Evolutionary conservation across 2,888 invertebrate genomes (phyloP).

Genomic region (Cryptophagus acutangulus): DNA sequence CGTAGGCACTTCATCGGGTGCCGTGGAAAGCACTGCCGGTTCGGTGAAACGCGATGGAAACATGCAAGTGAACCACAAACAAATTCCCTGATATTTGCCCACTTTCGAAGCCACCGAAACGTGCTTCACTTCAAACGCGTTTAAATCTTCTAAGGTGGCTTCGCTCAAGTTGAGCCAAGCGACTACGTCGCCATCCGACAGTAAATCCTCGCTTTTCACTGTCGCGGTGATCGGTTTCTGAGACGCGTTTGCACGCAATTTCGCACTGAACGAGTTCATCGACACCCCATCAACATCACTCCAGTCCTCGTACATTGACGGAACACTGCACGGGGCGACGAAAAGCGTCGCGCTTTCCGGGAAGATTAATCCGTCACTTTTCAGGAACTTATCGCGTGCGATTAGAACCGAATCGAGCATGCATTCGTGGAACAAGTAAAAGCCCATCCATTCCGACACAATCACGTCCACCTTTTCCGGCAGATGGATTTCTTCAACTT

Average conservation of each 20-base stretch:
- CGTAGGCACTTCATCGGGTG: constrained; percentile 54
- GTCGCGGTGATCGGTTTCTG: constrained; percentile 63
- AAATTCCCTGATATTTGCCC: constrained; percentile 68
- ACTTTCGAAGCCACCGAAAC: constrained; percentile 56
- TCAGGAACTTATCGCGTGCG: constrained; percentile 77
- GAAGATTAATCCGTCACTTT: constrained; percentile 67
- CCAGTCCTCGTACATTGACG: constrained; percentile 71
- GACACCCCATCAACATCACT: constrained; percentile 72
- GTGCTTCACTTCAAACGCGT: constrained; percentile 57
- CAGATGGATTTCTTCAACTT: constrained; percentile 70
- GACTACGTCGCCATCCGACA: constrained; percentile 61
- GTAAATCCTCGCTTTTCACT: constrained; percentile 51
- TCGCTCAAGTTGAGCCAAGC: constrained; percentile 66
- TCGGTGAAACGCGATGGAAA: constrained; percentile 56
- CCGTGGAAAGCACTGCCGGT: constrained; percentile 52
- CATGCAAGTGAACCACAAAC: constrained; percentile 75
- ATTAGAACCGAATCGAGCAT: constrained; percentile 87
- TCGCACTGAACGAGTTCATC: constrained; percentile 62
- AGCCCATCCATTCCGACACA: constrained; percentile 98
- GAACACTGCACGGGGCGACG: constrained; percentile 59
- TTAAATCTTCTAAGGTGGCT: constrained; percentile 56
- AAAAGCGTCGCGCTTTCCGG: constrained; percentile 69
- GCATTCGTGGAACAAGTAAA: constrained; percentile 89
- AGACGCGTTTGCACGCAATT: constrained; percentile 58
- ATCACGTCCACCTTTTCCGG: constrained; percentile 79